phyloP scores from a whole-genome alignment of 1,140 invertebrate species.

The Drosophila tsacasi region DNA sequence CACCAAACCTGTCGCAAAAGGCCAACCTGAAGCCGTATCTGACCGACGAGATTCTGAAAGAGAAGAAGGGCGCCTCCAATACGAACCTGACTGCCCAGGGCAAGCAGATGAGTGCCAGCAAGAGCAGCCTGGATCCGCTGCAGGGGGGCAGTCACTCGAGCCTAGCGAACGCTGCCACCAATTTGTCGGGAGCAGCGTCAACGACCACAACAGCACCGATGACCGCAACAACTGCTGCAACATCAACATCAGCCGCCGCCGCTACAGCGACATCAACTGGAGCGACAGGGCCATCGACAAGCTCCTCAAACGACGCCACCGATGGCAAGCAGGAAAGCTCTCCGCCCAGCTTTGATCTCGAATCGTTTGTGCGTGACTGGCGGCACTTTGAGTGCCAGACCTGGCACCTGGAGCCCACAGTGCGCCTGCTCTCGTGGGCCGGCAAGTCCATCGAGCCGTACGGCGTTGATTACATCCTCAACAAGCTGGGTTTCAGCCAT shows the following conservation, averaged over 20 bases:
- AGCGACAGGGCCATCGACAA: conserved; percentile 19
- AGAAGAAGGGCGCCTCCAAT: conserved; percentile 60
- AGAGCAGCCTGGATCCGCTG: conserved; percentile 68
- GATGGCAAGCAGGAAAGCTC: conserved; percentile 42
- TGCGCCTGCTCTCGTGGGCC: conserved; percentile 96
- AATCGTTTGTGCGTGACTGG: conserved; percentile 88
- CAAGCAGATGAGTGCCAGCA: conserved; percentile 69
- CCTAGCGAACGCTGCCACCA: conserved; percentile 45
- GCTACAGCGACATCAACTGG: conserved; percentile 18
- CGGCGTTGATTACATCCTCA: conserved; percentile 98
- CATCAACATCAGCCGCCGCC: conserved; percentile 1
- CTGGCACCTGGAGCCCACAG: conserved; percentile 99
- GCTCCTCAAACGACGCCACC: conserved; percentile 35
- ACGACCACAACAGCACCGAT: conserved; percentile 20
- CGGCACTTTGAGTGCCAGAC: conserved; percentile 97
- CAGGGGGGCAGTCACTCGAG: conserved; percentile 73
- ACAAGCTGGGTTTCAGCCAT: conserved; percentile 98
- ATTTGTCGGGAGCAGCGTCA: conserved; percentile 17
- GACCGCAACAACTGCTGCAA: conserved; percentile 18
- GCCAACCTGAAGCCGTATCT: conserved; percentile 74
- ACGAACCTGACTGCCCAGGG: conserved; percentile 68
- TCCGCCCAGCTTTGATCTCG: conserved; percentile 73
- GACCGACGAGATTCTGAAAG: conserved; percentile 77
- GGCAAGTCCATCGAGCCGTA: conserved; percentile 98
- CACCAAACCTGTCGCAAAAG: conserved; percentile 83